phyloP scores from a whole-genome alignment of 2,797 vertebrate species.

The Lycodopsis pacificus region DNA sequence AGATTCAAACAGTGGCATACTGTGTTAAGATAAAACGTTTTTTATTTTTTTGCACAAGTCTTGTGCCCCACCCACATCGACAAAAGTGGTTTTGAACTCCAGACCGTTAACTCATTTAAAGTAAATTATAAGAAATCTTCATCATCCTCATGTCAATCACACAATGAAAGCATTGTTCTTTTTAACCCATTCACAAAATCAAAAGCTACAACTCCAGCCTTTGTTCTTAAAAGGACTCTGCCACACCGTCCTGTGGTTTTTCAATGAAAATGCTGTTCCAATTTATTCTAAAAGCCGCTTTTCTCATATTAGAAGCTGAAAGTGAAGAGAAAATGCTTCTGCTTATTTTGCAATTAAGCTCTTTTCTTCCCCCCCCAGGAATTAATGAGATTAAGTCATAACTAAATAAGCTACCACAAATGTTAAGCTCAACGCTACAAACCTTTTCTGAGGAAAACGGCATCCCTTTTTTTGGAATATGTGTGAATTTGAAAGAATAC shows the following conservation, averaged over 20 bases:
- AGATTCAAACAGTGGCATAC: too few species aligned
- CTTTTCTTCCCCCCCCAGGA: not conserved
- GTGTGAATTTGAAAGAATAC: constrained; percentile 15
- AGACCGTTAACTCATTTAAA: not conserved
- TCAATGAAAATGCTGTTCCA: constrained; percentile 7
- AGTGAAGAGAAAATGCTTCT: constrained; percentile 8
- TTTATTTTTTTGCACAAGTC: not conserved
- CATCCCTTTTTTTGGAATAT: constrained; percentile 1
- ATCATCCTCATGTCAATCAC: not conserved
- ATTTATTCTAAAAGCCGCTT: constrained; percentile 43
- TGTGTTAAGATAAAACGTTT: too few species aligned
- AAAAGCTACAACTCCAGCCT: not conserved
- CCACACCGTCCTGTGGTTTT: not conserved
- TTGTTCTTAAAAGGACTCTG: not conserved
- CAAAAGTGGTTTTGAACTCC: not conserved
- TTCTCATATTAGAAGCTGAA: constrained; percentile 44
- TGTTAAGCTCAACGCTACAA: constrained; percentile 14
- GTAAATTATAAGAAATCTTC: not conserved
- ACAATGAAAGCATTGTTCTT: not conserved
- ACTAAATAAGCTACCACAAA: constrained; percentile 20
- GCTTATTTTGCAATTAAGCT: constrained; percentile 39
- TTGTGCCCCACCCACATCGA: not conserved
- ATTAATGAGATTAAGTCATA: constrained; percentile 32
- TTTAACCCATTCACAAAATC: constrained; percentile 2
- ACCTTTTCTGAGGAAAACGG: constrained; percentile 20